A percentile compares a stretch with the other conserved stretches of the same genome.
Conservation (phyloP, 2,113 vertebrate species). For the Colistium nudipinnis region DNA sequence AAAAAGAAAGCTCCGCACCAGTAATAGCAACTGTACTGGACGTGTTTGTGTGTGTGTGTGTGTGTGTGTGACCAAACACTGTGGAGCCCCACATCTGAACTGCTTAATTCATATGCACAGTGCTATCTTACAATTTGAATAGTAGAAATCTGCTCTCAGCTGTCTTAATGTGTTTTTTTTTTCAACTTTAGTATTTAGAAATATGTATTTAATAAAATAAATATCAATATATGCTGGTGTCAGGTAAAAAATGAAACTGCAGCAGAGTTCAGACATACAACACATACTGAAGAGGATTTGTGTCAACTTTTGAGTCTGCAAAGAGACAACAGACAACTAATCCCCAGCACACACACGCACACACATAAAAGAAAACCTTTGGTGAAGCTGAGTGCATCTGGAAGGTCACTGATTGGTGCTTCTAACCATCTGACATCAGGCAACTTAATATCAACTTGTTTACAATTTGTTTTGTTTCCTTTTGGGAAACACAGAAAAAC, state of each 20-base stretch:
- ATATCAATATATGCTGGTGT: not conserved
- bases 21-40: constrained; percentile 1
- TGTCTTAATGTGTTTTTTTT: no score
- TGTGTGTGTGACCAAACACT: not conserved
- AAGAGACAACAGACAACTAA: not conserved
- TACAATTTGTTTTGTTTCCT: not conserved
- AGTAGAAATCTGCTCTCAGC: no score
- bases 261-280: not conserved
- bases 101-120: not conserved
- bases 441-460: not conserved
- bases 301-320: not conserved
- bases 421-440: not conserved
- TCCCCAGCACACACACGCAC: not conserved
- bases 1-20: constrained; percentile 45
- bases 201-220: not conserved
- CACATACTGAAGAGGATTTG: not conserved
- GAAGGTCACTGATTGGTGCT: constrained; percentile 18
- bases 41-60: no score
- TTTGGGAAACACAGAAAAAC: not conserved
- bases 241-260: not conserved
- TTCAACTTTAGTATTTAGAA: not conserved
- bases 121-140: no score
- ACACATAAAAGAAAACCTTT: constrained; percentile 13
- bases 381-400: constrained; percentile 29
- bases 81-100: not conserved